Base-by-base conservation (phyloP, 2,113 vertebrate species). In the Saguinus midas region DNA sequence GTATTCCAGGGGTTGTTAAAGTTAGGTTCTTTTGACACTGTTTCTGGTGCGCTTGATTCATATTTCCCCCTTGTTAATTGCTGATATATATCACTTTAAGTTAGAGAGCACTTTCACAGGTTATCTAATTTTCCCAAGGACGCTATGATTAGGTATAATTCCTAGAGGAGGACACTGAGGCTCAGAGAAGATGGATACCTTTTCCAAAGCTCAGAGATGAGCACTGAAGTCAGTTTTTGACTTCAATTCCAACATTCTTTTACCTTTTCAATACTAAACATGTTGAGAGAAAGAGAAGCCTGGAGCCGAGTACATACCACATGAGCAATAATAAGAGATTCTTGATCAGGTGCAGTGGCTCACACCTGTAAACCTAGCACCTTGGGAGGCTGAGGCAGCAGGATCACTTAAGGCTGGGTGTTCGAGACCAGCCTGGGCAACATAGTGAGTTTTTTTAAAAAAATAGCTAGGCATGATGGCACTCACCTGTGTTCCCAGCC, bases 31-130 rank as follows among this genome's bases (percentile, higher is more conserved):
- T 95, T 43, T 72, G 29, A 76, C 83, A 89, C 18, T 40, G 50
- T 91, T 91, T 96, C 50, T 81, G 40, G 81, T 66, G 50, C 78
- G 29, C 29, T 92, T 85, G 45, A 57, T 90, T 66, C 43, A 92
- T 73, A 78, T 14, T 50, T 52, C 43, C n/a, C 57, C 23, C 32
- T 80, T 32, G 87, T 57, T 93, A 72, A 43, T 93, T 90, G 75
- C 70, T 76, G 72, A 72, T 50, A 82, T 58, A 27, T 58, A 66
- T 94, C 68, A 40, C n/a, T 61, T 87, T 58, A 90, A 70, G 70
- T 75, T 35, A 87, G n/a, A 94, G 45, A 25, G 27, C 21, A 66
- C 45, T 80, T 90, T 73, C 76, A 29, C 27, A n/a, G 18, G 32
- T 45, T 76, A 32, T 32, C 80, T 85, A 6, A n/a, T 78, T 92